Conservation (phyloP, 2,113 vertebrate genomes). For the Microcebus ravelobensis region DNA sequence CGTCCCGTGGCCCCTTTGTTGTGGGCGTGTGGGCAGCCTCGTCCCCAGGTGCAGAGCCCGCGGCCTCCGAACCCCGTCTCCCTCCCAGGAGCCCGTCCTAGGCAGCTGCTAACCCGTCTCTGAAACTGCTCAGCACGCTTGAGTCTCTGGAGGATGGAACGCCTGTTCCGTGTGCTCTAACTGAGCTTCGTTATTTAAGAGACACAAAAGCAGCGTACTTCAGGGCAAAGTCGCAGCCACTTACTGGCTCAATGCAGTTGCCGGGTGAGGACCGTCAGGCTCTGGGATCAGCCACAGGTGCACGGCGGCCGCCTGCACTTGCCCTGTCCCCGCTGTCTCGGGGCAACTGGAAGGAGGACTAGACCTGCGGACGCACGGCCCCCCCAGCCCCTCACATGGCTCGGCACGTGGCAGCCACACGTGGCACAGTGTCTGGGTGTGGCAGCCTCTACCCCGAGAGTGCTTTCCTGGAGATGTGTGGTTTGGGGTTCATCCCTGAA, state of each 20-base stretch:
- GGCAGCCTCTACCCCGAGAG: background rate
- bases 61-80: fast-evolving
- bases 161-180: fast-evolving
- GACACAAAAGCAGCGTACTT: fast-evolving
- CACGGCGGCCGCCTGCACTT: fast-evolving
- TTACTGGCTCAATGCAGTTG: fast-evolving
- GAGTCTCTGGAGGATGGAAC: fast-evolving
- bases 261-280: fast-evolving
- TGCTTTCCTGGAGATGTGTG: fast-evolving
- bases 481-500: background rate
- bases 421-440: too few species aligned
- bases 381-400: too few species aligned
- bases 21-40: background rate
- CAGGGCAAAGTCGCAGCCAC: too few species aligned
- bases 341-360: fast-evolving
- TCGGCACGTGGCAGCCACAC: too few species aligned
- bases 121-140: background rate
- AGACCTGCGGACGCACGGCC: background rate
- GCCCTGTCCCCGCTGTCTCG: fast-evolving
- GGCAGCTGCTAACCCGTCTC: background rate
- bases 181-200: background rate
- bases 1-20: fast-evolving
- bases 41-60: fast-evolving
- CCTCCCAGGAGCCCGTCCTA: fast-evolving
- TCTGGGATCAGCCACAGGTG: background rate